A percentile compares a stretch with the other conserved stretches of the same genome.
Evolutionary conservation across 2,797 vertebrate species (phyloP).

Genomic region (Chelon labrosus): DNA sequence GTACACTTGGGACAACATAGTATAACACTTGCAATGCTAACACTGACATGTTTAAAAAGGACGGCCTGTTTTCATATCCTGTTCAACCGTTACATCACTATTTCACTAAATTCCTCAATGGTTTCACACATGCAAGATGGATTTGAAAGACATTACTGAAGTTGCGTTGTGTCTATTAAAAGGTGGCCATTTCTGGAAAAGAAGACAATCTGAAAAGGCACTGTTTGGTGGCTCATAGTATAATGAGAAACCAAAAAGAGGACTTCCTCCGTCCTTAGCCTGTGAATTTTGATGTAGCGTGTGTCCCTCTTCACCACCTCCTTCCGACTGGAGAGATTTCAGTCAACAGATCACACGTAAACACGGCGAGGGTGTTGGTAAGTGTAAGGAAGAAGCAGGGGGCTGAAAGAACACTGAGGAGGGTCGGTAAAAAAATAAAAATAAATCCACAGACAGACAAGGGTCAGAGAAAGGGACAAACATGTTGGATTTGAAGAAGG

Average conservation of each 20-base stretch:
- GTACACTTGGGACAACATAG: conserved; percentile 14
- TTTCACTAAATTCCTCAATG: conserved; percentile 21
- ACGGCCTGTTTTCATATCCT: conserved; percentile 16
- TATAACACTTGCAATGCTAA: conserved; percentile 21
- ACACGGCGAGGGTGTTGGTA: conserved; percentile 7
- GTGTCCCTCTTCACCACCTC: conserved; percentile 62
- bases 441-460: conserved; percentile 41
- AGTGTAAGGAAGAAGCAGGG: conserved; percentile 45
- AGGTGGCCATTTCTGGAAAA: too few relatives aligned
- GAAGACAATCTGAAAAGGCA: neutral
- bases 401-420: conserved; percentile 18
- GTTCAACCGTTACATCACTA: conserved; percentile 8
- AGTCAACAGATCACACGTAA: conserved; percentile 37
- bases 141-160: neutral
- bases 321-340: conserved; percentile 44
- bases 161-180: too few relatives aligned
- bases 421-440: conserved; percentile 31
- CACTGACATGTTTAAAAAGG: conserved; percentile 10
- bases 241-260: conserved; percentile 4
- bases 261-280: conserved; percentile 55
- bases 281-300: conserved; percentile 49
- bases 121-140: conserved; percentile 6
- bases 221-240: conserved; percentile 1
- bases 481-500: conserved; percentile 40
- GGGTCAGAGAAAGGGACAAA: conserved; percentile 51